Evolutionary conservation across 2,888 invertebrate species (phyloP), one percentile per base, ranked within the genome.

Genomic region (Dolichomitus sp.): DNA sequence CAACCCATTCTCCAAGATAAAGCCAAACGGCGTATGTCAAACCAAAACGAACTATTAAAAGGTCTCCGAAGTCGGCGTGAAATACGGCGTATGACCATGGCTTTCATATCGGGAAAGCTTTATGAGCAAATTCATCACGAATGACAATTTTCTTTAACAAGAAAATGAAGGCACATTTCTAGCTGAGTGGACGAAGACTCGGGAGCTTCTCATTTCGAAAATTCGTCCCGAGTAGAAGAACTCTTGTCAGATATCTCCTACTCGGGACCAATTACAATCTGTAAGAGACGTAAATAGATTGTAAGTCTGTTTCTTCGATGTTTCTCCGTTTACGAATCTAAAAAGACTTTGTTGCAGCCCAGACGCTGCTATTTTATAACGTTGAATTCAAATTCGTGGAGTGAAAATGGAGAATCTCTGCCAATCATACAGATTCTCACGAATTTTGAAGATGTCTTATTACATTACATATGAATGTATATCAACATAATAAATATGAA

Each of bases 351-450:
- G 11, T 48, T 14, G 17, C 23, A 40, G 40, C 17, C 4, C 12
- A 12, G 12, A 19, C 1, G 12, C n/a, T 59, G 12, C 7, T 48
- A 27, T 66, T 66, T 66, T 45, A 27, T n/a, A 65, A 65, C 42
- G 12, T 45, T 65, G 23, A 65, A 65, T 45, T 45, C 37, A 19
- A 40, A 63, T 65, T 11, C 14, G 4, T n/a, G 45, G 37, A 42
- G 27, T 14, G 12, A 23, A 33, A 68, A 50, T 68, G 30, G 30
- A 17, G 6, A 68, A 50, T 50, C 19, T 33, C 5, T 50, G 17
- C 2, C 33, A 48, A 68, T 68, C 50, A n/a, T n/a, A n/a, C n/a
- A n/a, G n/a, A n/a, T n/a, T 50, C 19, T 68, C 50, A 42, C 42
- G 12, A 42, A 42, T 12, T 42, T 12, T 23, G 23, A 23, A 23